A percentile compares a stretch with the other conserved stretches of the same genome.
These are phyloP conservation scores for Clarias fuscus DNA, from an alignment of 2,797 vertebrate species.

Conservation along the genomic window DNA sequence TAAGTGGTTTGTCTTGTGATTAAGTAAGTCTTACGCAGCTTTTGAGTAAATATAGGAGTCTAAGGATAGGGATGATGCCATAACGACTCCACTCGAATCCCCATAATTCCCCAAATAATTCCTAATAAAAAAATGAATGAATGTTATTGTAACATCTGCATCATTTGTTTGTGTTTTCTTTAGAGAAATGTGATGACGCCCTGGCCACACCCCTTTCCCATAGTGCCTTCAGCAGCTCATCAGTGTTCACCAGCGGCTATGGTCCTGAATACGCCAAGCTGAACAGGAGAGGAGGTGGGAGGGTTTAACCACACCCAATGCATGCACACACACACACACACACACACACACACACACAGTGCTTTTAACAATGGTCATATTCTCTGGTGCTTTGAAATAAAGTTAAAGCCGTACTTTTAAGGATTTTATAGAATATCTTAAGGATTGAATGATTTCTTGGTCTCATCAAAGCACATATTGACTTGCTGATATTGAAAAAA, in stretches of 20 bases:
- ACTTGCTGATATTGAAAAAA: not conserved
- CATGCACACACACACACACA: not conserved
- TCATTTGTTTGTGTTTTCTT: constrained; percentile 48
- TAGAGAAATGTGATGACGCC: constrained; percentile 95
- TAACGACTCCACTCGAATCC: not conserved
- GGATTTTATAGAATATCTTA: not conserved
- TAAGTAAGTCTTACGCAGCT: not conserved
- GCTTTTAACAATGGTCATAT: too few species aligned
- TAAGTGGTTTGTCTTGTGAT: not conserved
- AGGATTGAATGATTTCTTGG: not conserved
- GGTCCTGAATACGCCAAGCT: constrained; percentile 91
- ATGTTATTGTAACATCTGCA: not conserved
- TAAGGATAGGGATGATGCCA: too few species aligned
- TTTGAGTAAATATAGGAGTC: not conserved
- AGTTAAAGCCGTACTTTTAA: not conserved
- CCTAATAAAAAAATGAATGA: not conserved
- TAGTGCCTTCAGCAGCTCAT: constrained; percentile 89
- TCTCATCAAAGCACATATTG: not conserved
- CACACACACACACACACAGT: constrained; percentile 26
- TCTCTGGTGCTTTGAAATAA: not conserved
- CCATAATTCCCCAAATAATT: not conserved
- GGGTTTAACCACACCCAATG: not conserved
- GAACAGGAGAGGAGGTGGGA: constrained; percentile 91
- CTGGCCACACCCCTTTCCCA: constrained; percentile 84
- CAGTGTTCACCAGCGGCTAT: constrained; percentile 87